A percentile compares a stretch with the other conserved stretches of the same genome.
phyloP scores from a whole-genome alignment of 2,113 vertebrate genomes.

The Pungitius pungitius region DNA sequence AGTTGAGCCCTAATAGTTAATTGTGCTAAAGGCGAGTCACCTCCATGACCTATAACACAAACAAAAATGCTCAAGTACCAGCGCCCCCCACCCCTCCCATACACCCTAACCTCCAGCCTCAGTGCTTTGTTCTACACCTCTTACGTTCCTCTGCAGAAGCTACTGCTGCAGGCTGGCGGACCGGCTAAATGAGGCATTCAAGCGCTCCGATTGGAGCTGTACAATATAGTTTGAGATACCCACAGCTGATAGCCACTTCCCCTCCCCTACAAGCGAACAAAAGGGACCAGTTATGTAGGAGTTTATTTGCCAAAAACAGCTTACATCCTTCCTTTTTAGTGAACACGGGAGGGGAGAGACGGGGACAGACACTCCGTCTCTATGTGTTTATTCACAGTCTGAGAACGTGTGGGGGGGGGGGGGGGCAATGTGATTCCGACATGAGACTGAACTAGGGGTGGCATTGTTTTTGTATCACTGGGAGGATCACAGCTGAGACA shows the following conservation, averaged over 20 bases:
- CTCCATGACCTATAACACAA: constrained; percentile 87
- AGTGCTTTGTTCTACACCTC: constrained; percentile 71
- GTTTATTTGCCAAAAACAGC: constrained; percentile 81
- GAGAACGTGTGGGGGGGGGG: constrained; percentile 51
- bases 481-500: constrained; percentile 60
- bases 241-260: constrained; percentile 76
- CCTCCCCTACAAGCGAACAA: constrained; percentile 75
- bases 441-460: constrained; percentile 71
- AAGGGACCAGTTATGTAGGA: constrained; percentile 70
- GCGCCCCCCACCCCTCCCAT: constrained; percentile 35
- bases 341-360: constrained; percentile 72
- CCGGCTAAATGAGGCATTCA: constrained; percentile 75
- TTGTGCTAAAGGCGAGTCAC: constrained; percentile 82
- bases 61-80: constrained; percentile 80
- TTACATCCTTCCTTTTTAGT: constrained; percentile 82
- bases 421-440: constrained; percentile 59
- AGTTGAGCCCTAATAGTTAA: constrained; percentile 74
- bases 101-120: constrained; percentile 49
- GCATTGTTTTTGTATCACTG: constrained; percentile 68
- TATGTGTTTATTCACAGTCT: constrained; percentile 77
- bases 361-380: constrained; percentile 78
- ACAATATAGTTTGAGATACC: constrained; percentile 82
- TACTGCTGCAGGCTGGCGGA: constrained; percentile 52
- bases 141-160: constrained; percentile 43
- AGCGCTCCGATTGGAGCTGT: constrained; percentile 58